These are phyloP conservation scores for Dendrocincla fuliginosa DNA, from an alignment of 2,797 vertebrate species.

Conservation along the genomic window DNA sequence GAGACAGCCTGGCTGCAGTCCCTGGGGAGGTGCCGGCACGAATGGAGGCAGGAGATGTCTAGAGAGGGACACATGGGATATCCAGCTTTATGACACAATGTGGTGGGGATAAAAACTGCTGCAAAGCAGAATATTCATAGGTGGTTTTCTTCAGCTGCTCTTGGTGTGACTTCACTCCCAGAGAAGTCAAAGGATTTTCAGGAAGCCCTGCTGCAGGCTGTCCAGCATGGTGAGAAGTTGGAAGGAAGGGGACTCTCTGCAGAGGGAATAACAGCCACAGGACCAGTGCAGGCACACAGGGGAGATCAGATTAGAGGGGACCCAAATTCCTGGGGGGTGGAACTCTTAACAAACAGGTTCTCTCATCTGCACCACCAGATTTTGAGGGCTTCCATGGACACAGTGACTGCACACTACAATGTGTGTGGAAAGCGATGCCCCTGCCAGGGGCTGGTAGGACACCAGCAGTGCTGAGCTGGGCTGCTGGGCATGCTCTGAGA, in stretches of 20 bases:
- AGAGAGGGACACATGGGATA: background rate
- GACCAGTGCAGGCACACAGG: background rate
- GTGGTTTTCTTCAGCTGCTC: background rate
- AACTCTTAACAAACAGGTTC: background rate
- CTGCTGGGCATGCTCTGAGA: background rate
- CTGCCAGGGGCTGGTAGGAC: background rate
- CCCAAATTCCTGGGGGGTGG: background rate
- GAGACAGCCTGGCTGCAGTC: background rate
- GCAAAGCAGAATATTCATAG: background rate
- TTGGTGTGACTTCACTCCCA: background rate
- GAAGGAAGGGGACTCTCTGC: background rate
- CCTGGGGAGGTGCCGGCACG: background rate
- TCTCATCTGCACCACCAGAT: background rate
- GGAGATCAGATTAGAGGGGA: background rate
- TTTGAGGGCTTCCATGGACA: background rate
- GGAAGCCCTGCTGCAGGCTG: background rate
- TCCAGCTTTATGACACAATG: background rate
- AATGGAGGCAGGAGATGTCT: background rate
- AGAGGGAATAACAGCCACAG: background rate
- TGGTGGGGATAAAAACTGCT: background rate
- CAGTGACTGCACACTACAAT: fast-evolving
- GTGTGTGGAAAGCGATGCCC: background rate
- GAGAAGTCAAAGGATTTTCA: background rate
- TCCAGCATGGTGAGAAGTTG: fast-evolving
- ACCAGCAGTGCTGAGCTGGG: background rate